Percentiles rank a stretch among this genome's conserved stretches.
phyloP scores from a whole-genome alignment of 2,797 vertebrate species.

The Lagorchestes hirsutus region DNA sequence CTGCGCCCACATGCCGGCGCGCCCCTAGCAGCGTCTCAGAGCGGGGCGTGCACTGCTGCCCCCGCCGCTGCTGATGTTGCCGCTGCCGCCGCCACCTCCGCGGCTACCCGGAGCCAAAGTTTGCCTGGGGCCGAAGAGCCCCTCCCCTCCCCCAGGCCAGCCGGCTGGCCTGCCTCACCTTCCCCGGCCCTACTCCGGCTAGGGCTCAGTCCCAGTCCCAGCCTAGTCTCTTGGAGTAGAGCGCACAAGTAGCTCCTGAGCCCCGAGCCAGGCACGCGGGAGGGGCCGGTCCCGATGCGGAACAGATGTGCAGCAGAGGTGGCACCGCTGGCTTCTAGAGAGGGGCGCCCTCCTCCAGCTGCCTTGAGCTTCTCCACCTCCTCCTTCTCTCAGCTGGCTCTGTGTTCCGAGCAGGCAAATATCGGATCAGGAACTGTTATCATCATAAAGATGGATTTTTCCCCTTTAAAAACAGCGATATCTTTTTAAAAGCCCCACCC shows the following conservation, averaged over 20 bases:
- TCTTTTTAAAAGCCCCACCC: slow-evolving; percentile 75
- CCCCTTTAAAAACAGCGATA: slow-evolving; percentile 58
- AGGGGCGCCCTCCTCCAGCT: slow-evolving; percentile 11
- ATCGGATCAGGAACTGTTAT: slow-evolving; percentile 32
- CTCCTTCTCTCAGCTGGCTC: neutral
- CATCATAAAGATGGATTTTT: slow-evolving; percentile 29
- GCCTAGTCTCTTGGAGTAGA: neutral
- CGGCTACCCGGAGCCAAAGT: slow-evolving; percentile 60
- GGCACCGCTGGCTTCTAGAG: slow-evolving; percentile 49
- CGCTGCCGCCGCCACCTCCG: neutral
- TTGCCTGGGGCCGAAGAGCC: slow-evolving; percentile 55
- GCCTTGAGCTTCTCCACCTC: neutral
- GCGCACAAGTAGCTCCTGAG: slow-evolving; percentile 48
- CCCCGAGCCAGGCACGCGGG: slow-evolving; percentile 17
- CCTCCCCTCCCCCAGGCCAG: neutral
- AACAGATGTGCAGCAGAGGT: slow-evolving; percentile 57
- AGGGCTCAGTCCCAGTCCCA: neutral
- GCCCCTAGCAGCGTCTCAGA: slow-evolving; percentile 21
- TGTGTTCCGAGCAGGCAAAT: neutral
- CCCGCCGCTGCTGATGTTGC: neutral
- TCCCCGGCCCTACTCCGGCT: neutral
- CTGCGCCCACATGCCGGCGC: slow-evolving; percentile 66
- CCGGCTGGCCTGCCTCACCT: neutral
- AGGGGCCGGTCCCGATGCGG: slow-evolving; percentile 29
- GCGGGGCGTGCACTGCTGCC: slow-evolving; percentile 22